Evolutionary conservation across 2,888 invertebrate species (phyloP).

Genomic region (Epicampocera succincta): DNA sequence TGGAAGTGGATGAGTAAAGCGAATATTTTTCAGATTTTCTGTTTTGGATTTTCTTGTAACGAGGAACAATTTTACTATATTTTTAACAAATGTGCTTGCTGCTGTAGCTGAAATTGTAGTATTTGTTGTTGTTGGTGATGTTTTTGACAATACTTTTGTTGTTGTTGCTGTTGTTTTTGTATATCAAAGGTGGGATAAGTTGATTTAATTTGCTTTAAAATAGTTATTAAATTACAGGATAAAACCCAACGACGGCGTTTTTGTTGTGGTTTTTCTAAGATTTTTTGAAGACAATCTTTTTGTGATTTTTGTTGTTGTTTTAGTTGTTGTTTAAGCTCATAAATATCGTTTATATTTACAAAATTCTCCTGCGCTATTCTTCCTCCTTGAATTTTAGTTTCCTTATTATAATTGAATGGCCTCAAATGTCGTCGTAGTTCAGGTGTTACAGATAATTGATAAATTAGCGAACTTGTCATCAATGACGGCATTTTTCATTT

Average conservation of each 20-base stretch:
- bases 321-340: constrained; percentile 57
- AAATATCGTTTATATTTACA: constrained; percentile 55
- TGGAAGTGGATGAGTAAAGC: constrained; percentile 3
- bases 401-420: constrained; percentile 44
- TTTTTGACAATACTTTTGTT: constrained; percentile 46
- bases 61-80: constrained; percentile 65
- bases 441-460: constrained; percentile 60
- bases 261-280: constrained; percentile 46
- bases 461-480: constrained; percentile 60
- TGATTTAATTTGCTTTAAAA: constrained; percentile 65
- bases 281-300: constrained; percentile 56
- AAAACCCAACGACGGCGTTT: constrained; percentile 62
- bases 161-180: constrained; percentile 59
- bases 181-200: constrained; percentile 71
- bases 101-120: constrained; percentile 46
- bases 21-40: constrained; percentile 2
- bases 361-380: constrained; percentile 9
- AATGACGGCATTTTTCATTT: constrained; percentile 69
- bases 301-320: constrained; percentile 54
- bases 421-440: constrained; percentile 59
- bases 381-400: constrained; percentile 26
- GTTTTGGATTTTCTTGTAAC: constrained; percentile 30
- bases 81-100: constrained; percentile 70
- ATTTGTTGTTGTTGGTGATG: constrained; percentile 29
- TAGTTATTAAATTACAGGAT: constrained; percentile 66